Conservation (phyloP, 2,888 invertebrate species). For the Baccha elongata region DNA sequence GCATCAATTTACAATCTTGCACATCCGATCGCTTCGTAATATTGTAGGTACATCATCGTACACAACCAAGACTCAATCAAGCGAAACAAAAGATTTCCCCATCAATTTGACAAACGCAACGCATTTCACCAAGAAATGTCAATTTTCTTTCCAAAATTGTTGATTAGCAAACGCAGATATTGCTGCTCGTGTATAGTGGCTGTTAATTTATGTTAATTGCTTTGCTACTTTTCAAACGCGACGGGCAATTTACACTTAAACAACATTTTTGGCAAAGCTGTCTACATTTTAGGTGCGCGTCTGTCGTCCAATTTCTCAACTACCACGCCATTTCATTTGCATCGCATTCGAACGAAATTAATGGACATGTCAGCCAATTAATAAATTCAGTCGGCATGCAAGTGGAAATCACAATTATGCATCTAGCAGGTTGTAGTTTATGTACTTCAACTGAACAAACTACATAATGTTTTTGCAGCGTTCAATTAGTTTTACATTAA, state of each 20-base stretch:
- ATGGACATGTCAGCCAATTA: conserved; percentile 82
- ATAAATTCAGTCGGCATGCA: conserved; percentile 82
- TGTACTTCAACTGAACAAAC: conserved; percentile 31
- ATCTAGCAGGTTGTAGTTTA: conserved; percentile 37
- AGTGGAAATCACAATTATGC: conserved; percentile 71
- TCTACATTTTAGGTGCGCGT: conserved; percentile 30
- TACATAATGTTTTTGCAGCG: conserved; percentile 52
- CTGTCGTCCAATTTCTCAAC: background rate
- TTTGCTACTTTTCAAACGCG: conserved; percentile 55
- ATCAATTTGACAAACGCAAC: conserved; percentile 20
- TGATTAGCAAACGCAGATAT: conserved; percentile 43
- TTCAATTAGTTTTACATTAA: conserved; percentile 73
- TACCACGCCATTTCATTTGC: background rate
- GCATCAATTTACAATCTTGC: no score
- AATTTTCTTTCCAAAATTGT: conserved; percentile 15
- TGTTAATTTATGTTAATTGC: conserved; percentile 73
- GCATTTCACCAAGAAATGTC: background rate
- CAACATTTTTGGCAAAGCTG: conserved; percentile 13
- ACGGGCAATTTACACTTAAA: conserved; percentile 67
- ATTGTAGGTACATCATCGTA: no score
- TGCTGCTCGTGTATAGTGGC: conserved; percentile 51
- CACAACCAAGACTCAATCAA: conserved; percentile 35
- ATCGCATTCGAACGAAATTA: conserved; percentile 79
- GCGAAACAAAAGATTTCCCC: conserved; percentile 8
- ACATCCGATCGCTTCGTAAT: no score